Base-by-base conservation (phyloP, 2,113 vertebrate genomes). In the Anguilla rostrata region DNA sequence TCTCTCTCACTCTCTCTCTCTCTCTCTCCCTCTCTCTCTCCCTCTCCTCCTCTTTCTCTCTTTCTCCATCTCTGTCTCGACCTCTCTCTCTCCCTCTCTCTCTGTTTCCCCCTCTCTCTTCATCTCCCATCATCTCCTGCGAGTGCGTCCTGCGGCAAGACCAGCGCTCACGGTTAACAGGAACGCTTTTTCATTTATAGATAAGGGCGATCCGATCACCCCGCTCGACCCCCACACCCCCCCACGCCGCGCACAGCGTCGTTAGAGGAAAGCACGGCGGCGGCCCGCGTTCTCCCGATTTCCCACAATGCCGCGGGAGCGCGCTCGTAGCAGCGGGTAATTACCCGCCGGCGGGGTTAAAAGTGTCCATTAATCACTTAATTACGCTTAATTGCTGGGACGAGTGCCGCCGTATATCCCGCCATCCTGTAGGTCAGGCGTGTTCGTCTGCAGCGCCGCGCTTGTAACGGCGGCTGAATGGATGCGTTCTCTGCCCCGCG, bases 361-460 rank as follows among this genome's bases (percentile, higher is more conserved):
- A 41, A 40, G 78, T n/a, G 49, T 22, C 29, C 29, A 80, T 81
- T 80, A 84, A 84, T 84, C 63, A 85, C 34, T 53, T 56, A 43
- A 80, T 85, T 80, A 29, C 29, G 34, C 12, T 81, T 85, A 85
- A 85, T 80, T 85, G 84, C 78, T 40, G 39, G 75, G 20, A 81
- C 53, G 39, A 56, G 78, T 39, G 46, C 39, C 41, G 53, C 75
- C 39, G 18, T 60, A 40, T 49, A 39, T 80, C 53, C 26, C 60
- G 56, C 39, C 34, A 26, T 56, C 49, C 78, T 57, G 15, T 79
- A 41, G 40, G 9, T 29, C 43, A 34, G 34, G 34, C 39, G 46
- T 85, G 43, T 57, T 79, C 41, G 22, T 20, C 49, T 84, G 49
- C 41, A 34, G 71, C 11, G 26, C 12, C 11, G 53, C 41, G 43